These are phyloP conservation scores for Heterodera carotae DNA, from an alignment of 1,140 invertebrate genomes.

Conservation along the genomic window DNA sequence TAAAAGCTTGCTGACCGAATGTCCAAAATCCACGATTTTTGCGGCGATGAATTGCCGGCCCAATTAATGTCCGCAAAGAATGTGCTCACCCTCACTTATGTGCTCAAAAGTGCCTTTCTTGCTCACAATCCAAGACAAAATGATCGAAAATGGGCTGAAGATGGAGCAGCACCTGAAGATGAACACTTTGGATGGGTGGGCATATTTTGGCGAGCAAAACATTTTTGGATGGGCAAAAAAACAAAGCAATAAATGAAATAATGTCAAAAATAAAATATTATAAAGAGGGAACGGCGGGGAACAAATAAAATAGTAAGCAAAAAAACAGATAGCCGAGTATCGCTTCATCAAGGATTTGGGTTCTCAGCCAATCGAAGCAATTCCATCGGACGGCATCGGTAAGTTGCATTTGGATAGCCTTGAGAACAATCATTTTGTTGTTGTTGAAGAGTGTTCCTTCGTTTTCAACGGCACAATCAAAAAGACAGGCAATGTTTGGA, in stretches of 20 bases:
- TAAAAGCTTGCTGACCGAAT: constrained; percentile 43
- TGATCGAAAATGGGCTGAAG: not conserved
- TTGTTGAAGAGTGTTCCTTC: constrained; percentile 67
- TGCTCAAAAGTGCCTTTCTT: constrained; percentile 44
- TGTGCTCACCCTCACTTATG: constrained; percentile 60
- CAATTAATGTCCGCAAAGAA: constrained; percentile 63
- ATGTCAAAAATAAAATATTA: too few species aligned
- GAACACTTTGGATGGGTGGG: constrained; percentile 40
- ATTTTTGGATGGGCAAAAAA: too few species aligned
- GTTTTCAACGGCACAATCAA: constrained; percentile 74
- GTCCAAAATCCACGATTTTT: constrained; percentile 63
- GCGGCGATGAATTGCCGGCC: constrained; percentile 54
- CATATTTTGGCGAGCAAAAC: not conserved
- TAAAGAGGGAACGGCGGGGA: not conserved
- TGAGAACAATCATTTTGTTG: too few species aligned
- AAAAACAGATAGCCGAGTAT: constrained; percentile 54
- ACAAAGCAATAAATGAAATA: too few species aligned
- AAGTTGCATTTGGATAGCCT: too few species aligned
- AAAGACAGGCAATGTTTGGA: constrained; percentile 79
- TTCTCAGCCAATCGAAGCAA: constrained; percentile 49
- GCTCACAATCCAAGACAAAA: constrained; percentile 19
- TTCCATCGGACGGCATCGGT: constrained; percentile 5
- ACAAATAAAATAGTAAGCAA: not conserved
- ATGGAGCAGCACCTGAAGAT: constrained; percentile 26
- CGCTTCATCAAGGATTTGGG: constrained; percentile 59